These are phyloP conservation scores for Urechis unicinctus DNA, from an alignment of 2,888 invertebrate genomes.

Conservation along the genomic window DNA sequence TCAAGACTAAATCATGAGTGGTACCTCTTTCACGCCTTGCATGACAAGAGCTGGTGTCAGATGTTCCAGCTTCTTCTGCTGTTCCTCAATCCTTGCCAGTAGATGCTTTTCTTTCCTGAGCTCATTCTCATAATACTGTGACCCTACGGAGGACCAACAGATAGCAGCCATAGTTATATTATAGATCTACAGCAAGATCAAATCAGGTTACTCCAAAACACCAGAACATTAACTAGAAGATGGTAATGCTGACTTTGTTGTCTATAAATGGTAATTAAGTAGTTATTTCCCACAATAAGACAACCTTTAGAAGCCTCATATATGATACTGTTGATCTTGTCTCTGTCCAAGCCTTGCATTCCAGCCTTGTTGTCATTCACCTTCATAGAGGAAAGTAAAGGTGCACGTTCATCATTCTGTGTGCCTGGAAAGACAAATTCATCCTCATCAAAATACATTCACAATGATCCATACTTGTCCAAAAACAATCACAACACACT, in stretches of 20 bases:
- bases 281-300: neutral
- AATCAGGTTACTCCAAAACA: neutral
- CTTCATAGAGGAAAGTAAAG: too few species aligned
- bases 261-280: neutral
- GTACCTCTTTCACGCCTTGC: constrained; percentile 32
- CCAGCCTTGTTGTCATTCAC: constrained; percentile 53
- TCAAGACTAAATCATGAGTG: neutral
- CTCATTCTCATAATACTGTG: constrained; percentile 56
- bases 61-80: constrained; percentile 28
- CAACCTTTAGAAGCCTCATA: constrained; percentile 48
- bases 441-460: too few species aligned
- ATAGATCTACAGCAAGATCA: neutral
- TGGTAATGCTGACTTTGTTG: neutral
- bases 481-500: too few species aligned
- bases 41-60: constrained; percentile 42
- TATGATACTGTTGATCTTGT: constrained; percentile 48
- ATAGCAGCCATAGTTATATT: neutral
- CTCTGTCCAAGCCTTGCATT: constrained; percentile 53
- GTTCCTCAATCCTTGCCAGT: constrained; percentile 49
- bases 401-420: too few species aligned
- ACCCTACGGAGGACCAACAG: constrained; percentile 43
- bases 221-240: neutral
- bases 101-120: constrained; percentile 53
- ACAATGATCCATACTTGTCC: too few species aligned
- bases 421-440: too few species aligned